Percentiles rank a stretch among this genome's conserved stretches.
Conservation (phyloP, 2,797 vertebrate genomes). For the Notolabrus celidotus region DNA sequence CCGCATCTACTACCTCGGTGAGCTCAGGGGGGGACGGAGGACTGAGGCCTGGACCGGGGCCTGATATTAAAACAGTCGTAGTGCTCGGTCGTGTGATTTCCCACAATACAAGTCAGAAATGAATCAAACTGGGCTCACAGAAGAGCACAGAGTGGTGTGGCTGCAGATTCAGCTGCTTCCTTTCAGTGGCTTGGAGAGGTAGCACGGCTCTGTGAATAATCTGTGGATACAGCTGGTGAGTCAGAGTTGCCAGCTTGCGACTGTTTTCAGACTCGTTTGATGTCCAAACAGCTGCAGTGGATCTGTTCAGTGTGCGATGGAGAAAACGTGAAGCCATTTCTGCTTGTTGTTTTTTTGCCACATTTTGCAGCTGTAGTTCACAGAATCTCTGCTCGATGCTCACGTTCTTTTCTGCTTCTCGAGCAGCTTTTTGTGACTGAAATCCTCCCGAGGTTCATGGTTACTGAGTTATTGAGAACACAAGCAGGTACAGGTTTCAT, state of each 20-base stretch:
- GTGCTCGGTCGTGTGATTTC: not conserved
- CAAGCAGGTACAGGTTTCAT: not conserved
- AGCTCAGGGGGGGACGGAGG: constrained; percentile 62
- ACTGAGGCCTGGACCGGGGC: not conserved
- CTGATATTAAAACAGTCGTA: not conserved
- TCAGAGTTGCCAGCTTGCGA: constrained; percentile 46
- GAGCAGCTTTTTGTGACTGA: constrained; percentile 2
- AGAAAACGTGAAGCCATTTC: constrained; percentile 32
- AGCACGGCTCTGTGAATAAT: constrained; percentile 37
- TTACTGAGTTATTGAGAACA: not conserved
- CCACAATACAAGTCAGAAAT: not conserved
- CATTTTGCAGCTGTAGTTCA: constrained; percentile 20
- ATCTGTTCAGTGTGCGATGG: constrained; percentile 16
- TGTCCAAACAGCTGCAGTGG: constrained; percentile 35
- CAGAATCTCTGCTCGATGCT: constrained; percentile 2
- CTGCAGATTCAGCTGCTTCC: constrained; percentile 23
- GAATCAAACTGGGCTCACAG: not conserved
- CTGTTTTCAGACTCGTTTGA: constrained; percentile 43
- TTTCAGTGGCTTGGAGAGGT: constrained; percentile 31
- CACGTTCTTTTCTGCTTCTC: constrained; percentile 6
- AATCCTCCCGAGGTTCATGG: not conserved
- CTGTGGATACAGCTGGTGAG: constrained; percentile 53
- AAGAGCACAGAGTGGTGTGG: not conserved
- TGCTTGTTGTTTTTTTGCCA: constrained; percentile 1
- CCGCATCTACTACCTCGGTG: constrained; percentile 95